Conservation (phyloP, 2,113 vertebrate species). For the Etheostoma cragini region DNA sequence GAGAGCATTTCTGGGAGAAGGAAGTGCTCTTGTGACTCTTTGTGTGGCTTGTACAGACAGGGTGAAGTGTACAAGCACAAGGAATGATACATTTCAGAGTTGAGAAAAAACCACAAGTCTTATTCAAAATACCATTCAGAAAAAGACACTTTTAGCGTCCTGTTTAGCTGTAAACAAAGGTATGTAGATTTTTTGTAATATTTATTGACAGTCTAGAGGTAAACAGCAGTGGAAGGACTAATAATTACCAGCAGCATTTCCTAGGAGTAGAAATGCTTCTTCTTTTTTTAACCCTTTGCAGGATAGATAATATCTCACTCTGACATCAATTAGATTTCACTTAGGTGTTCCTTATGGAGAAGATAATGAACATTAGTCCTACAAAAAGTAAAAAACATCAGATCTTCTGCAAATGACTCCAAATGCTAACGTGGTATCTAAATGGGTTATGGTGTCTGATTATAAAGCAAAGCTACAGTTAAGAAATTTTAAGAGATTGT, state of each 20-base stretch:
- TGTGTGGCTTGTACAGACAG: constrained; percentile 38
- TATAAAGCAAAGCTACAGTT: background rate
- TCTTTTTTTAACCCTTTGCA: background rate
- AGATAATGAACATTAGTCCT: background rate
- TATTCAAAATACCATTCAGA: background rate
- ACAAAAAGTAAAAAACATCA: background rate
- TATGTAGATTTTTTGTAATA: background rate
- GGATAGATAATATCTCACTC: background rate
- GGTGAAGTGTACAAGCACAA: background rate
- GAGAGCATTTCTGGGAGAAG: constrained; percentile 38
- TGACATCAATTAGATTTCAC: background rate
- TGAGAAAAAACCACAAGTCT: background rate
- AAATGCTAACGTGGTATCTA: background rate
- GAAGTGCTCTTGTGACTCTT: constrained; percentile 25
- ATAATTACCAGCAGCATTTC: background rate
- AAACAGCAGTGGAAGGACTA: background rate
- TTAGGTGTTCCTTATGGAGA: background rate
- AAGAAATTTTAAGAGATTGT: background rate
- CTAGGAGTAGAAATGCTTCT: background rate
- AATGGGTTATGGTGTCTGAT: background rate
- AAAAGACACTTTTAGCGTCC: background rate
- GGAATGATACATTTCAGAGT: background rate
- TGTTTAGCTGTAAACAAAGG: background rate
- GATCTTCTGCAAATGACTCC: background rate
- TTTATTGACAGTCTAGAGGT: background rate